These are phyloP conservation scores for Falco punctatus DNA, from an alignment of 2,113 vertebrate species.

Conservation along the genomic window DNA sequence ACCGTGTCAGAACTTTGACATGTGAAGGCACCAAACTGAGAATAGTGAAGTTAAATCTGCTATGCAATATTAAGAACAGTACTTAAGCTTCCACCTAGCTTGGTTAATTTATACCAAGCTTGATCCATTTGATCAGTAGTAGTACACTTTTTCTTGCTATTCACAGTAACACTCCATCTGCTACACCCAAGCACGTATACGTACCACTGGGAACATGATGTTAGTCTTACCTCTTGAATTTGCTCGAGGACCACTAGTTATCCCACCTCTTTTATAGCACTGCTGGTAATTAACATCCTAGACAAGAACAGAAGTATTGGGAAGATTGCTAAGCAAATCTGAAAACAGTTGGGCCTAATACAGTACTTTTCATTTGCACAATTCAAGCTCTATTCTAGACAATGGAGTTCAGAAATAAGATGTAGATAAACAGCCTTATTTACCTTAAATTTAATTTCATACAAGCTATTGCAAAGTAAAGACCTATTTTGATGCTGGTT, in stretches of 20 bases:
- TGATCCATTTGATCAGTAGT: neutral
- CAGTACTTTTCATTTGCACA: neutral
- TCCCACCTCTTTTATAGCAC: constrained; percentile 80
- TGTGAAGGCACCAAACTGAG: neutral
- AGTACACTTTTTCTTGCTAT: neutral
- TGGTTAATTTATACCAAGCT: neutral
- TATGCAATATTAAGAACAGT: neutral
- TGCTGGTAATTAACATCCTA: constrained; percentile 89
- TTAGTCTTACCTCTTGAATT: constrained; percentile 82
- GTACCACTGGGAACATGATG: neutral
- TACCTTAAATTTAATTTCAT: neutral
- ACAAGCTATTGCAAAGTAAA: neutral
- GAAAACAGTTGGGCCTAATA: neutral
- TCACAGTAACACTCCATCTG: neutral
- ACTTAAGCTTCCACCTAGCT: neutral
- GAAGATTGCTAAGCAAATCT: neutral
- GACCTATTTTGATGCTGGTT: neutral
- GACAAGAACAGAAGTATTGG: neutral
- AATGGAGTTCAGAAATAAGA: neutral
- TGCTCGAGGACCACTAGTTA: constrained; percentile 74
- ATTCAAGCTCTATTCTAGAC: neutral
- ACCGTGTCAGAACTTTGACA: neutral
- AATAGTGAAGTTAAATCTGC: neutral
- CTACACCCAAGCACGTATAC: neutral
- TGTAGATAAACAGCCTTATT: neutral